Conservation (phyloP, 2,888 invertebrate species). For the Galeopsomyia nigrocyanea region DNA sequence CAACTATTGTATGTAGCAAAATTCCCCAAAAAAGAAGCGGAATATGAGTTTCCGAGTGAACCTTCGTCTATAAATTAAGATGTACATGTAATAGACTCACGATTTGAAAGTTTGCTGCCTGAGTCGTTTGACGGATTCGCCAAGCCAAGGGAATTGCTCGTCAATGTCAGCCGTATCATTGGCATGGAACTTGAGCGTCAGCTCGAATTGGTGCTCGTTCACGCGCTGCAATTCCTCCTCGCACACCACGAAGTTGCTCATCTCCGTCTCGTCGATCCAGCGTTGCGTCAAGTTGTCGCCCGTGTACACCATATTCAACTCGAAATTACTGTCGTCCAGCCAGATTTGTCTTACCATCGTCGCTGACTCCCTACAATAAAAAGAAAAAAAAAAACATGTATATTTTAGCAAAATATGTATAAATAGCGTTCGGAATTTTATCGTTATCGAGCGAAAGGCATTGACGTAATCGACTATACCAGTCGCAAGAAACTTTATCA, state of each 20-base stretch:
- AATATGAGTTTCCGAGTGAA: too few species aligned
- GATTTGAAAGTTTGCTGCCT: slow-evolving; percentile 39
- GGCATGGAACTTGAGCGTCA: slow-evolving; percentile 37
- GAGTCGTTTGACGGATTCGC: slow-evolving; percentile 52
- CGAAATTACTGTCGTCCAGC: slow-evolving; percentile 52
- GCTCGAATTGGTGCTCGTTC: slow-evolving; percentile 12
- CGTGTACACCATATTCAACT: slow-evolving; percentile 62
- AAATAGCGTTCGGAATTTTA: too few species aligned
- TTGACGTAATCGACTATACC: too few species aligned
- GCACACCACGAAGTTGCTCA: slow-evolving; percentile 10
- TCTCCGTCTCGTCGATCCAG: slow-evolving; percentile 34
- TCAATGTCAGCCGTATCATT: slow-evolving; percentile 48
- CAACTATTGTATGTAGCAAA: too few species aligned
- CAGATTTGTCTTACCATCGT: slow-evolving; percentile 61
- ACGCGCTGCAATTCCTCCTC: neutral
- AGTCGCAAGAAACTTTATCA: slow-evolving; percentile 10
- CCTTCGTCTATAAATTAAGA: too few species aligned
- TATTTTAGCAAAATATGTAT: too few species aligned
- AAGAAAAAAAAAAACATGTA: slow-evolving; percentile 29
- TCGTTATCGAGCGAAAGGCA: too few species aligned
- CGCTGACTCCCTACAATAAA: slow-evolving; percentile 53
- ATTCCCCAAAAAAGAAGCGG: too few species aligned
- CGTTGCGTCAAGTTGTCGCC: slow-evolving; percentile 52
- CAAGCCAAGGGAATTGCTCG: slow-evolving; percentile 57
- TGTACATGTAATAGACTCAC: neutral